Conservation (phyloP, 2,797 vertebrate species). For the Leucoraja ocellata region DNA sequence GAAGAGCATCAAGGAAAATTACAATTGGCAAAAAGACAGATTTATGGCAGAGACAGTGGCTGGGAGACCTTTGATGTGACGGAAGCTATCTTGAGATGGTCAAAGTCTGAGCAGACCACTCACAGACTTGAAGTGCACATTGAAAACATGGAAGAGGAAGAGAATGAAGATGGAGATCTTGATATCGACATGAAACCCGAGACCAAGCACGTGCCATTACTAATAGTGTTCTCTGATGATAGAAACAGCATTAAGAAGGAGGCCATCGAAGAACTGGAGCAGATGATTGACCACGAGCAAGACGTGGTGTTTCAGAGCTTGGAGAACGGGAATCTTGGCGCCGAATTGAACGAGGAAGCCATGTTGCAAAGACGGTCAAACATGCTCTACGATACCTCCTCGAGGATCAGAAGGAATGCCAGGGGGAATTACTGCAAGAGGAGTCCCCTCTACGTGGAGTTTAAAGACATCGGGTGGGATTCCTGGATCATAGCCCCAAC, state of each 20-base stretch:
- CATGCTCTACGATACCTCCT: constrained; percentile 84
- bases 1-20: background rate
- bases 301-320: constrained; percentile 60
- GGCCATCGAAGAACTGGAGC: constrained; percentile 76
- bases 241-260: constrained; percentile 77
- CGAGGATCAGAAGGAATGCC: constrained; percentile 85
- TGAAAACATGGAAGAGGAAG: constrained; percentile 58
- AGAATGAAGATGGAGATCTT: constrained; percentile 56
- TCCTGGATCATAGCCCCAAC: constrained; percentile 91
- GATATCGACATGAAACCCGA: constrained; percentile 76
- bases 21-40: constrained; percentile 74
- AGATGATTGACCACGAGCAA: constrained; percentile 88
- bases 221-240: constrained; percentile 93
- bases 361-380: constrained; percentile 92
- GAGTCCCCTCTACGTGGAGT: constrained; percentile 84
- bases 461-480: constrained; percentile 97
- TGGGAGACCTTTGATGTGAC: constrained; percentile 94
- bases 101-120: constrained; percentile 66
- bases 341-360: constrained; percentile 73
- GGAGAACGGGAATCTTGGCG: constrained; percentile 55
- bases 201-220: constrained; percentile 80
- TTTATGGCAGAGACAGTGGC: constrained; percentile 73
- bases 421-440: constrained; percentile 91
- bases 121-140: constrained; percentile 85
- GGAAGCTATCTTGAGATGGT: constrained; percentile 72